Evolutionary conservation across 2,113 vertebrate genomes (phyloP).

Genomic region (Urocolius indicus): DNA sequence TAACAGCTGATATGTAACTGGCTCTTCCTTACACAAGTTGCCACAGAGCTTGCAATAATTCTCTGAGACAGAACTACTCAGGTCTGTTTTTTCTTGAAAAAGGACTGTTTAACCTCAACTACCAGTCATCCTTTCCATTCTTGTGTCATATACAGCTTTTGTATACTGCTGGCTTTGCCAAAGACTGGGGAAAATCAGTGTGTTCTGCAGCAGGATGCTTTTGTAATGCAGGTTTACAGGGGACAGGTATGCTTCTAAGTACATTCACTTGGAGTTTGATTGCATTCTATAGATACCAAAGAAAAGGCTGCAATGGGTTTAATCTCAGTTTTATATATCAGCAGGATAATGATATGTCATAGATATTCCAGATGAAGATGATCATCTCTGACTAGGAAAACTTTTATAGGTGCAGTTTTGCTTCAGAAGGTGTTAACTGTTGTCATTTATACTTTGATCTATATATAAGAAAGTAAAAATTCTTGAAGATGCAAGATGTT

Average conservation of each 20-base stretch:
- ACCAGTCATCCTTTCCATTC: background rate
- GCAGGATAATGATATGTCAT: background rate
- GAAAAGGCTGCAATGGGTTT: background rate
- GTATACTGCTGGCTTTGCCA: background rate
- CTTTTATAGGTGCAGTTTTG: background rate
- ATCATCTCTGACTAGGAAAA: background rate
- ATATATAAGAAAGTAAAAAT: slow-evolving; percentile 9
- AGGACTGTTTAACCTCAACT: background rate
- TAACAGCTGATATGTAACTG: background rate
- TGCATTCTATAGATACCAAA: background rate
- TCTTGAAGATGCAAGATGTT: background rate
- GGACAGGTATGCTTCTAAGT: background rate
- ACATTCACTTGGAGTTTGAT: background rate
- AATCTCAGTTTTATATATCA: background rate
- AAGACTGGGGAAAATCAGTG: background rate
- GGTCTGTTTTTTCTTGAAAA: background rate
- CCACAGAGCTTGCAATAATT: background rate
- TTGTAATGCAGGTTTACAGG: background rate
- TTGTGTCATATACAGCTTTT: background rate
- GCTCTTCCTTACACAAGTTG: background rate
- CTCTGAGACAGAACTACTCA: background rate
- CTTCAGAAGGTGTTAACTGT: background rate
- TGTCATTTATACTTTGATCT: background rate
- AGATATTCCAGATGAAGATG: background rate
- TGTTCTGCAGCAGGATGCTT: background rate